Evolutionary conservation across 2,113 vertebrate species (phyloP).

Genomic region (Plecotus auritus): DNA sequence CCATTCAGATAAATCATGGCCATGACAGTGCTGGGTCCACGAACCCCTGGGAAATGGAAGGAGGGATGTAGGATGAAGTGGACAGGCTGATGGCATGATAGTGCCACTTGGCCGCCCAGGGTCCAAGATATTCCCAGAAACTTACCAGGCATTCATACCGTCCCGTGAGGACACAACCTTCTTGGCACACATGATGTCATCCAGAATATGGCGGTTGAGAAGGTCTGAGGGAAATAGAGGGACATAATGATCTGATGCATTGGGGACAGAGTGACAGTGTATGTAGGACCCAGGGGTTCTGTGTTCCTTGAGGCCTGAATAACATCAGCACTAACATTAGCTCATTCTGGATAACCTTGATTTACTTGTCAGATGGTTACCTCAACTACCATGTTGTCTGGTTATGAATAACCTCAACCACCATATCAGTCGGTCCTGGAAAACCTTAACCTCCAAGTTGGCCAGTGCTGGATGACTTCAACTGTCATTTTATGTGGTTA

Average conservation of each 20-base stretch:
- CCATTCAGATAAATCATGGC: conserved; percentile 64
- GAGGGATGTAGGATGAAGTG: background rate
- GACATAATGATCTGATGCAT: background rate
- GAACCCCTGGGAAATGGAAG: conserved; percentile 61
- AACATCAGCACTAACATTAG: background rate
- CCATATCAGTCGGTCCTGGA: background rate
- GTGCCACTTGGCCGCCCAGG: background rate
- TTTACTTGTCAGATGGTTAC: background rate
- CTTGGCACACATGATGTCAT: conserved; percentile 69
- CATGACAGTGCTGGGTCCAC: conserved; percentile 53
- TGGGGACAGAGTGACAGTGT: background rate
- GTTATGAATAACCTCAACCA: background rate
- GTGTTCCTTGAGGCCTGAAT: background rate
- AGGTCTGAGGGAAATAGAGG: conserved; percentile 57
- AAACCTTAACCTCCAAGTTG: background rate
- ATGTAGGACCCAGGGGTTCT: conserved; percentile 2
- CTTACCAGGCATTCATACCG: conserved; percentile 62
- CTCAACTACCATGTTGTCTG: background rate
- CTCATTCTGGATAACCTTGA: background rate
- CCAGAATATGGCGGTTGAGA: conserved; percentile 66
- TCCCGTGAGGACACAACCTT: background rate
- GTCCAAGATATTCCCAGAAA: background rate
- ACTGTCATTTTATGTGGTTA: conserved; percentile 10
- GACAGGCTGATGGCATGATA: background rate
- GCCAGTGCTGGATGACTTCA: background rate